Conservation (phyloP, 2,888 invertebrate species). For the Drosophila meridiana region DNA sequence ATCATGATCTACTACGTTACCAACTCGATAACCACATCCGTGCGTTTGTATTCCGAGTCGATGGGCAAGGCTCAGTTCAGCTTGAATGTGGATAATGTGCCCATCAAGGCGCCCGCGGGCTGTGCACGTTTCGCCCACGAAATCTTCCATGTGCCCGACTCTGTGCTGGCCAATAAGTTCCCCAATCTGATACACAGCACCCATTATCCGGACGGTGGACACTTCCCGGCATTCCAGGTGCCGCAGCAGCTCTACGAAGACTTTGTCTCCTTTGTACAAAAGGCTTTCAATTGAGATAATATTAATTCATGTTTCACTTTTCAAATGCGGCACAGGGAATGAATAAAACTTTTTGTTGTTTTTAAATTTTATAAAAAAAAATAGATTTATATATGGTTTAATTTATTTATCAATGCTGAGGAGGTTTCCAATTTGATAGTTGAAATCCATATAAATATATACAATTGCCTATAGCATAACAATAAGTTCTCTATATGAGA, state of each 20-base stretch:
- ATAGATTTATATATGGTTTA: background rate
- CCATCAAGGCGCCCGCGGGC: constrained; percentile 89
- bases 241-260: constrained; percentile 91
- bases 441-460: constrained; percentile 9
- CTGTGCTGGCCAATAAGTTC: constrained; percentile 87
- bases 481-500: constrained; percentile 19
- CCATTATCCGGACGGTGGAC: constrained; percentile 90
- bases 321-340: constrained; percentile 28
- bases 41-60: constrained; percentile 89
- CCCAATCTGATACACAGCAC: constrained; percentile 89
- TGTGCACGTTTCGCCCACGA: constrained; percentile 91
- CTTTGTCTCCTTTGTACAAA: constrained; percentile 87
- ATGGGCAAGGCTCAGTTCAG: constrained; percentile 74
- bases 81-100: constrained; percentile 85
- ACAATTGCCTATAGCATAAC: constrained; percentile 30
- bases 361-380: constrained; percentile 5
- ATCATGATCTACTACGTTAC: constrained; percentile 93
- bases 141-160: constrained; percentile 87
- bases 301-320: constrained; percentile 24
- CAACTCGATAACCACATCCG: constrained; percentile 89
- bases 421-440: background rate
- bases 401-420: constrained; percentile 1
- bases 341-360: constrained; percentile 30
- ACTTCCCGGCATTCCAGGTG: constrained; percentile 93
- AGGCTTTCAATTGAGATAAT: constrained; percentile 52